phyloP scores from a whole-genome alignment of 2,113 vertebrate species.

The Gambusia affinis region DNA sequence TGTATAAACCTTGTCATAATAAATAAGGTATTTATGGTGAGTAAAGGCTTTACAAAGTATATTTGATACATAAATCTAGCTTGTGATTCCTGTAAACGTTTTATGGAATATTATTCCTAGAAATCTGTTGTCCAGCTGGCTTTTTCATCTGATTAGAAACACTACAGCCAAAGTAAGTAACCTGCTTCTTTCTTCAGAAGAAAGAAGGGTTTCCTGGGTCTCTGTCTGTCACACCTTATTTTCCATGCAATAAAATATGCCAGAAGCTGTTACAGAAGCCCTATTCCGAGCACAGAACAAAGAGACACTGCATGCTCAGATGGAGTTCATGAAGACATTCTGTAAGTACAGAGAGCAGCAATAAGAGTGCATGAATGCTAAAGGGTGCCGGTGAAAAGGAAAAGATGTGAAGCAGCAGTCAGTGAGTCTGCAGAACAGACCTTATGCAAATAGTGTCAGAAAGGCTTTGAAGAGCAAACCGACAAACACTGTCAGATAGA shows the following conservation, averaged over 20 bases:
- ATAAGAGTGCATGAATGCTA: conserved; percentile 21
- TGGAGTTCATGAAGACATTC: conserved; percentile 1
- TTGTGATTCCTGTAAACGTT: not conserved
- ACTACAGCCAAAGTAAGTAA: not conserved
- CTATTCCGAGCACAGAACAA: conserved; percentile 25
- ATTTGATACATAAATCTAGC: not conserved
- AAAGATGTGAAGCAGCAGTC: conserved; percentile 37
- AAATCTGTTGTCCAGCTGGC: conserved; percentile 49
- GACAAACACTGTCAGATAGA: conserved; percentile 62
- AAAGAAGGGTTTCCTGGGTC: conserved; percentile 11
- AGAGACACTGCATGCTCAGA: not conserved
- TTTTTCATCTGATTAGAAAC: conserved; percentile 34
- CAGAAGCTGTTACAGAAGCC: conserved; percentile 30
- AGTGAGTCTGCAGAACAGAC: conserved; percentile 36
- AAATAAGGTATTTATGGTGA: not conserved
- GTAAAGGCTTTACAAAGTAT: not conserved
- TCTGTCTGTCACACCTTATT: conserved; percentile 34
- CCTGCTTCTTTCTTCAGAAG: not conserved
- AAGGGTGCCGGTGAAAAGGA: conserved; percentile 20
- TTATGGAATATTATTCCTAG: not conserved
- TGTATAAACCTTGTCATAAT: not conserved
- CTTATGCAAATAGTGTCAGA: conserved; percentile 67
- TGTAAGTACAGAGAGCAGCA: not conserved
- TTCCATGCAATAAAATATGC: conserved; percentile 22
- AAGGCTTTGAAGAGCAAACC: conserved; percentile 60